Evolutionary conservation across 2,113 vertebrate species (phyloP), one percentile per base, ranked within the genome.

Genomic region (Meleagris gallopavo): DNA sequence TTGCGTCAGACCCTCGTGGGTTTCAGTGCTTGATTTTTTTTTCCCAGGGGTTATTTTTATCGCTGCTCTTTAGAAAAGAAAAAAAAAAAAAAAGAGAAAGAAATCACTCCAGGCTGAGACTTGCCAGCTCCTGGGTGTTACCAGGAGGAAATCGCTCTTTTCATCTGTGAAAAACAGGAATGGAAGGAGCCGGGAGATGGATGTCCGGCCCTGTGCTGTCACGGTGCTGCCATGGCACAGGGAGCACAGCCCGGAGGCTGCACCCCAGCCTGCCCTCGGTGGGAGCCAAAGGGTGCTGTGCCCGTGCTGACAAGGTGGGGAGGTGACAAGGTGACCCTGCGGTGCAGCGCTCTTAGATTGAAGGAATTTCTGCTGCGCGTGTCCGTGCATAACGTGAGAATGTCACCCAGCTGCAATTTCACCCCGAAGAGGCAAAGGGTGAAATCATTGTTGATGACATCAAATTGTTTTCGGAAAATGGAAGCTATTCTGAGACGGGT

Each of bases 371-470:
- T 93, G 30, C n/a, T 55, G 40, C 5, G 1, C 22, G 76, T 66
- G 60, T 74, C 89, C 72, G 29, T 46, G 82, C 34, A 86, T 66
- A 82, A 74, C 1, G 8, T 83, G 93, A 87, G 89, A 94, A 80
- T 77, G 85, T 96, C 79, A 80, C 55, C 85, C 60, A 87, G 71
- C 82, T 88, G 94, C 87, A 86, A 24, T 92, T 94, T 88, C 75
- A 94, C 71, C 75, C 2, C 2, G 2, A 85, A 60, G 60, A 89
- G 38, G 81, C 72, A 80, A 94, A 90, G 57, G 55, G 13, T 83
- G 72, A 86, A 95, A 74, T 91, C 34, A 78, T 67, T 76, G 76
- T 77, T 57, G 61, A 64, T 90, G 82, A 66, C 67, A 83, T 67
- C 69, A 55, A 86, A 74, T 67, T 88, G 45, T 50, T 83, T 91